Conservation (phyloP, 2,888 invertebrate species). For the Notocelia uddmanniana region DNA sequence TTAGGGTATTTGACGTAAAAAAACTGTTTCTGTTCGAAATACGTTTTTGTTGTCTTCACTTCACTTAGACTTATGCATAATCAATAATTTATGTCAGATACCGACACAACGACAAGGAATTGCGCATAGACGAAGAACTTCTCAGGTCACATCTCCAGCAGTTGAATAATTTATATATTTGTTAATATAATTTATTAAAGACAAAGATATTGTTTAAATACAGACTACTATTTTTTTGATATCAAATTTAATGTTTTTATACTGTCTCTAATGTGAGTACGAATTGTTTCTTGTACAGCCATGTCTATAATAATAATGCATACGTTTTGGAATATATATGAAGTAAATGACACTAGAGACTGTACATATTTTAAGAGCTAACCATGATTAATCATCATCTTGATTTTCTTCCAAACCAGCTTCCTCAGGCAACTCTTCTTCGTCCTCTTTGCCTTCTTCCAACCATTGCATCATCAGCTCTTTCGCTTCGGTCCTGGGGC, state of each 20-base stretch:
- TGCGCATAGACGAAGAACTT: background rate
- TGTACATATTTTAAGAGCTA: background rate
- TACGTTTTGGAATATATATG: too few species aligned
- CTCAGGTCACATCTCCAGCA: background rate
- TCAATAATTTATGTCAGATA: background rate
- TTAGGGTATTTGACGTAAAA: too few species aligned
- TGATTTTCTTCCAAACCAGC: background rate
- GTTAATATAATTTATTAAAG: too few species aligned
- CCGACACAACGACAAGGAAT: background rate
- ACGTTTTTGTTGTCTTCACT: too few species aligned
- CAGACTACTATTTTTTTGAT: background rate
- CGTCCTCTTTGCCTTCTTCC: slow-evolving; percentile 74
- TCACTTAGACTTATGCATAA: too few species aligned
- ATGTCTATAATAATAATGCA: too few species aligned
- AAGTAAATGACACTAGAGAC: background rate
- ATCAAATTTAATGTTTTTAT: background rate
- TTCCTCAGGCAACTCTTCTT: slow-evolving; percentile 57
- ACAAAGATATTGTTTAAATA: background rate
- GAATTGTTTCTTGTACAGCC: too few species aligned
- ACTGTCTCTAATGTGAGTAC: too few species aligned
- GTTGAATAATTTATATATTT: too few species aligned
- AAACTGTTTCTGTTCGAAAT: too few species aligned
- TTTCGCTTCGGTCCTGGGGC: slow-evolving; percentile 69
- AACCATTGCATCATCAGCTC: slow-evolving; percentile 71
- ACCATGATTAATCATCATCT: background rate